phyloP scores from a whole-genome alignment of 1,140 invertebrate genomes.

The Drosophila kepulauana region DNA sequence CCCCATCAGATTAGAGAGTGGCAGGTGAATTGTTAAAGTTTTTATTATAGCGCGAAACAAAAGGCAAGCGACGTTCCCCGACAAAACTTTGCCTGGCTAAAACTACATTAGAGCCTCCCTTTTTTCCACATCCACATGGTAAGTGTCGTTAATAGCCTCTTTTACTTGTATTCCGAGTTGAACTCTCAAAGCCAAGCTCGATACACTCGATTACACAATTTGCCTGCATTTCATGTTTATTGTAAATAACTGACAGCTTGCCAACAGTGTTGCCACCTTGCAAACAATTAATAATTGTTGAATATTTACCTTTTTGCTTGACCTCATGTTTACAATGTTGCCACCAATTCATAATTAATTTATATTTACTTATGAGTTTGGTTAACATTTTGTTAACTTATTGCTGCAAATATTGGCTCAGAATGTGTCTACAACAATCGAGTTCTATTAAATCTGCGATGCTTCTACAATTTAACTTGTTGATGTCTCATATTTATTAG shows the following conservation, averaged over 20 bases:
- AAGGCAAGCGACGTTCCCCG: not conserved
- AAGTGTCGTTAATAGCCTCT: constrained; percentile 7
- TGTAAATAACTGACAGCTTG: not conserved
- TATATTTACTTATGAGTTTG: not conserved
- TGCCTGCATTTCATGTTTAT: not conserved
- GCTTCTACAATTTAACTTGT: too few relatives aligned
- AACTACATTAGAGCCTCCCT: constrained; percentile 11
- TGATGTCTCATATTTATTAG: too few relatives aligned
- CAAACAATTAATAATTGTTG: not conserved
- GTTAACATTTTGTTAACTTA: not conserved
- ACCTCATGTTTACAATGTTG: not conserved
- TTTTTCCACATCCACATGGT: constrained; percentile 8
- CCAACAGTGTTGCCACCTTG: not conserved
- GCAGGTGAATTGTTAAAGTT: constrained; percentile 53
- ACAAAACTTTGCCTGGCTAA: constrained; percentile 13
- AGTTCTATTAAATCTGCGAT: too few relatives aligned
- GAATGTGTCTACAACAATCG: too few relatives aligned
- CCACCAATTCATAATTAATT: not conserved
- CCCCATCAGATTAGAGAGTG: constrained; percentile 33
- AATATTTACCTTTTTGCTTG: not conserved
- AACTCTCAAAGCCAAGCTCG: not conserved
- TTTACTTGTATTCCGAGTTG: not conserved
- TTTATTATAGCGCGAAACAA: constrained; percentile 57
- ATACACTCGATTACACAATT: constrained; percentile 5
- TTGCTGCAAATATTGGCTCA: too few relatives aligned